A percentile compares a stretch with the other conserved stretches of the same genome.
These are phyloP conservation scores for Sporophila hypoxantha DNA, from an alignment of 2,113 vertebrate species.

Conservation along the genomic window DNA sequence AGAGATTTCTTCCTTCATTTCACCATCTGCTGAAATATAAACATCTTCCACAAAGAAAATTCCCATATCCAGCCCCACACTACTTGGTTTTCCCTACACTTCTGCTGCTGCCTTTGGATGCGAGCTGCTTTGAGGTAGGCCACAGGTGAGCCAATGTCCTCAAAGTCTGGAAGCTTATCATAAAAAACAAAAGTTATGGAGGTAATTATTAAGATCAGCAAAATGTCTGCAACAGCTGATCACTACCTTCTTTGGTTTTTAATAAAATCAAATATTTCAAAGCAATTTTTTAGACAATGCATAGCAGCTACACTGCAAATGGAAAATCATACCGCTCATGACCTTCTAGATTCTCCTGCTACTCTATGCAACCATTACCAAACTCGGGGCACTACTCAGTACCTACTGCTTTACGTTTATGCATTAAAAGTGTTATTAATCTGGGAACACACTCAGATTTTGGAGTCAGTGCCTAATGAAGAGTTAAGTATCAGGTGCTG, in stretches of 20 bases:
- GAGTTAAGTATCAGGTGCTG: neutral
- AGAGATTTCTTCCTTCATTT: neutral
- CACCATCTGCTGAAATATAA: neutral
- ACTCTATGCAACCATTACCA: neutral
- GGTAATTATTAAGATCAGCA: neutral
- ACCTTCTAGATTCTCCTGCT: neutral
- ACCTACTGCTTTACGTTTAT: neutral
- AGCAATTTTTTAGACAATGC: neutral
- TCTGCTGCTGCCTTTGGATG: neutral
- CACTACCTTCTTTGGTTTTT: neutral
- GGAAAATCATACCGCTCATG: neutral
- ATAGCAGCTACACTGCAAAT: neutral
- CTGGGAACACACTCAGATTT: neutral
- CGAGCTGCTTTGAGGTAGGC: neutral
- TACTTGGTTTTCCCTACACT: neutral
- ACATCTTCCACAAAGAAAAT: neutral
- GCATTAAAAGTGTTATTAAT: neutral
- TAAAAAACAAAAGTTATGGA: neutral
- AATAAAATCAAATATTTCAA: rapidly evolving
- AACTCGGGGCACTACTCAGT: neutral
- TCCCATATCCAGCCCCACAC: neutral
- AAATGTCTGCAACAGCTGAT: neutral
- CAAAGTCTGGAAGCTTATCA: neutral
- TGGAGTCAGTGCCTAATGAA: neutral
- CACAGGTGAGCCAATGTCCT: neutral